Conservation (phyloP, 2,113 vertebrate species). For the Brachyistius frenatus region DNA sequence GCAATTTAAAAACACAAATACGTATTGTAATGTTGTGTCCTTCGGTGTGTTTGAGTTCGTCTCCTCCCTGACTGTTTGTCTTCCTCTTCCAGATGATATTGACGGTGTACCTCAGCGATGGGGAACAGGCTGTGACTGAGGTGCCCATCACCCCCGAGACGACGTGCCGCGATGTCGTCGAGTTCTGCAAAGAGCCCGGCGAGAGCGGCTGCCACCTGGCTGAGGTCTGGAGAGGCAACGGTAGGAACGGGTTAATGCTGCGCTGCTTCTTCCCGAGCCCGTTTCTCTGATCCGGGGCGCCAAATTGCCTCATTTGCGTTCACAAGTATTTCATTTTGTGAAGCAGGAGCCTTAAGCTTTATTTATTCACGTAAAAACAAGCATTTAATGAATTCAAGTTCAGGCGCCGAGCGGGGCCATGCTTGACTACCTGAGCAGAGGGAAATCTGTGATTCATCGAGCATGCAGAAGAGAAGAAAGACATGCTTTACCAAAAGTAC, state of each 20-base stretch:
- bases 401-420: neutral
- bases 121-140: slow-evolving; percentile 95
- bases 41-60: neutral
- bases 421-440: neutral
- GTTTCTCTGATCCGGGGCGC: neutral
- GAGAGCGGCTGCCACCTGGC: slow-evolving; percentile 98
- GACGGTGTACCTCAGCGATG: slow-evolving; percentile 98
- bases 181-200: slow-evolving; percentile 98
- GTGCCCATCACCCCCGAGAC: slow-evolving; percentile 99
- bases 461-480: neutral
- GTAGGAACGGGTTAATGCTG: slow-evolving; percentile 76
- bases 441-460: neutral
- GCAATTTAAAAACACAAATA: too few relatives aligned
- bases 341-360: slow-evolving; percentile 18
- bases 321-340: slow-evolving; percentile 22
- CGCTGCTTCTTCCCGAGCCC: neutral
- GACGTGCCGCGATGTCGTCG: slow-evolving; percentile 96
- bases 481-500: neutral
- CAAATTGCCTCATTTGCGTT: slow-evolving; percentile 4
- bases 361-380: slow-evolving; percentile 30
- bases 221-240: slow-evolving; percentile 97
- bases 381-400: slow-evolving; percentile 21
- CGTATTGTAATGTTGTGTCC: neutral
- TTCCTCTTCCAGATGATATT: slow-evolving; percentile 91
- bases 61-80: neutral